Conservation (phyloP, 2,888 invertebrate genomes). For the Drosophila silvestris region DNA sequence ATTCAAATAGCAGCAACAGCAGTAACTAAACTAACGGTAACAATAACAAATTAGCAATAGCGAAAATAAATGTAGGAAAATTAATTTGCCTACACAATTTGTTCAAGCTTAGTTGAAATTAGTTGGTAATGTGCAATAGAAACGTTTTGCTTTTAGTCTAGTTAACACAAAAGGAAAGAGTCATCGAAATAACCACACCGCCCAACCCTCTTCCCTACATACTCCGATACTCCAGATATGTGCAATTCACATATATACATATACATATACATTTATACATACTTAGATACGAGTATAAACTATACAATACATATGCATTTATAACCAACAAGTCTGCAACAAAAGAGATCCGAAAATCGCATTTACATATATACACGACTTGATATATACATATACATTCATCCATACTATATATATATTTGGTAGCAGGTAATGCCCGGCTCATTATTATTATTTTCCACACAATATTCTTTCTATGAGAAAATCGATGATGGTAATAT, state of each 20-base stretch:
- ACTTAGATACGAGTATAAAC: slow-evolving; percentile 33
- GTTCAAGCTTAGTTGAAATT: slow-evolving; percentile 55
- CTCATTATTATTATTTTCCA: not conserved
- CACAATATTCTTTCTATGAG: not conserved
- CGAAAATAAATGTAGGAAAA: slow-evolving; percentile 43
- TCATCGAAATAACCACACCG: slow-evolving; percentile 30
- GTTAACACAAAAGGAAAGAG: slow-evolving; percentile 27
- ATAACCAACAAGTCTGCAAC: slow-evolving; percentile 68
- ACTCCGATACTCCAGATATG: slow-evolving; percentile 14
- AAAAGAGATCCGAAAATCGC: slow-evolving; percentile 14
- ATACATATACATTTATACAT: slow-evolving; percentile 14
- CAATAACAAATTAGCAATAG: slow-evolving; percentile 43
- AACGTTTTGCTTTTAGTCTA: slow-evolving; percentile 66
- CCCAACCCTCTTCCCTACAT: slow-evolving; percentile 3
- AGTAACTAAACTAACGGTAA: slow-evolving; percentile 48
- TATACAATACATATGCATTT: slow-evolving; percentile 52
- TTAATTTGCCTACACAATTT: slow-evolving; percentile 51
- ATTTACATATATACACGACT: slow-evolving; percentile 34
- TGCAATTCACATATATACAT: slow-evolving; percentile 19
- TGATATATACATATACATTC: slow-evolving; percentile 29
- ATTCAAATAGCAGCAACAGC: slow-evolving; percentile 17
- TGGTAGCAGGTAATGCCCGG: slow-evolving; percentile 2
- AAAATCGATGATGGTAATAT: not conserved
- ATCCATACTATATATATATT: slow-evolving; percentile 31
- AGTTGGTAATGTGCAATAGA: slow-evolving; percentile 64